A percentile compares a stretch with the other conserved stretches of the same genome.
These are phyloP conservation scores for Unio pictorum DNA, from an alignment of 2,888 invertebrate genomes.

Conservation along the genomic window DNA sequence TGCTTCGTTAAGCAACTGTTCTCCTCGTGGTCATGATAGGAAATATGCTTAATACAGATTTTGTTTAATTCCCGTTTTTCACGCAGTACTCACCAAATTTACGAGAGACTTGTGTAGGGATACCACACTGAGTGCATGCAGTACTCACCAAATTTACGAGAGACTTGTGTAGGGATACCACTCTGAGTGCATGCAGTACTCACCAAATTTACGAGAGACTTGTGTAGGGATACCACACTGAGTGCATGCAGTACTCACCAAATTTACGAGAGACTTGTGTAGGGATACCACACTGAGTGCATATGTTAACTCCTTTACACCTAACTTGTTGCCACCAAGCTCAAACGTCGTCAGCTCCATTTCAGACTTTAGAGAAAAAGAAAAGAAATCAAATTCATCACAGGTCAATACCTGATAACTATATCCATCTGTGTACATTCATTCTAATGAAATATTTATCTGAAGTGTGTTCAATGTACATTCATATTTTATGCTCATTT, in stretches of 20 bases:
- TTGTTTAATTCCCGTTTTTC: no score
- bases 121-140: constrained; percentile 31
- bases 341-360: constrained; percentile 30
- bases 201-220: constrained; percentile 26
- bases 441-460: no score
- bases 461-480: no score
- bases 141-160: constrained; percentile 20
- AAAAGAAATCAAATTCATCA: neutral
- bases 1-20: no score
- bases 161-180: constrained; percentile 25
- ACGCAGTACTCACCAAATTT: constrained; percentile 32
- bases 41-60: no score
- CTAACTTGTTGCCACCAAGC: constrained; percentile 44
- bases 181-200: constrained; percentile 21
- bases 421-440: no score
- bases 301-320: constrained; percentile 34
- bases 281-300: constrained; percentile 28
- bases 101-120: constrained; percentile 24
- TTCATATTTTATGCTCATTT: no score
- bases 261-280: constrained; percentile 24
- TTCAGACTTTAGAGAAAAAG: constrained; percentile 15
- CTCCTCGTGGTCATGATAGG: no score
- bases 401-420: no score
- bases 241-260: constrained; percentile 21
- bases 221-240: constrained; percentile 27